Evolutionary conservation across 2,888 invertebrate genomes (phyloP), one percentile per base, ranked within the genome.

Genomic region (Brachynemurus nebulosus): DNA sequence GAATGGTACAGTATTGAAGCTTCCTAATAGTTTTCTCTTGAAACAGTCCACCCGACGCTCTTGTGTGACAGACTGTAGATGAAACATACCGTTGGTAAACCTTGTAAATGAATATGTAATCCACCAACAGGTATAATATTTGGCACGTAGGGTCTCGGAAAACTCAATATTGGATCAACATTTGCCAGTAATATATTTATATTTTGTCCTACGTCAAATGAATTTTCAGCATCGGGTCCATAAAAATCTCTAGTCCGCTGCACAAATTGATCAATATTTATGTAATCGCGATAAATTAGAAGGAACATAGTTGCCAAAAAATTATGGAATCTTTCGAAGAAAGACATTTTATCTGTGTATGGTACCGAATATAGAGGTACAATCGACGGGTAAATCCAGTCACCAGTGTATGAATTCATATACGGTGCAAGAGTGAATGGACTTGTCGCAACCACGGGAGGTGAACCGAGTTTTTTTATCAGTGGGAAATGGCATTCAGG

Each of bases 81-180:
- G n/a, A 4, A 23, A 49, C 51, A 47, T 52, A 59, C 59, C 43
- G 55, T 45, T 20, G 61, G 57, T 46, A 63, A 45, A 48, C 56
- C 52, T 1, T 52, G 40, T 36, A 53, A 46, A 46, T 52, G 50
- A 3, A 57, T 53, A 42, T 64, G 63, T 16, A 63, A 45, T 17
- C 62, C 62, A 19, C 60, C 63, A 17, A 62, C 58, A 17, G 60
- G 56, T 25, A 63, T 60, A 37, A 62, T 56, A 49, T 63, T 61
- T 6, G 62, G 61, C 6, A 60, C 51, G n/a, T 60, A 43, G 0
- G 58, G 51, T 49, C 55, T 55, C 2, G 60, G 54, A 45, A 53
- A 54, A 50, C 57, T 53, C 11, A 61, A 47, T 6, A 55, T 45
- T 4, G 56, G 54, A 51, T 59, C 53, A 20, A 52, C 51, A 50